Evolutionary conservation across 2,797 vertebrate genomes (phyloP).

Genomic region (Poeciliopsis infans): DNA sequence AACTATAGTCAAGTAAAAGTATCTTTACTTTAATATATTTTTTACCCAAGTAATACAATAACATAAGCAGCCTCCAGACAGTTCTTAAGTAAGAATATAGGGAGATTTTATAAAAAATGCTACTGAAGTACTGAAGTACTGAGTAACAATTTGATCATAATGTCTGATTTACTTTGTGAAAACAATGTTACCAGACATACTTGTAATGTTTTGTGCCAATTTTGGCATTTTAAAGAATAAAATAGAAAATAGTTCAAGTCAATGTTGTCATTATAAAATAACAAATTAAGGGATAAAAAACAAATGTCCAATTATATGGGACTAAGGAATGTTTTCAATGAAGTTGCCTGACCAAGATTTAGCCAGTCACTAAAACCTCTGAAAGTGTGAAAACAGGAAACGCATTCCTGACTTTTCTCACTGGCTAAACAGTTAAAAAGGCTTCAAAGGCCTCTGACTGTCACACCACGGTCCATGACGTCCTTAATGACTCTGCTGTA

Average conservation of each 20-base stretch:
- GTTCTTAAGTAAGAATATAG: not conserved
- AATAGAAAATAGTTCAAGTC: not conserved
- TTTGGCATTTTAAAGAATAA: not conserved
- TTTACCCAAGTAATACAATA: not conserved
- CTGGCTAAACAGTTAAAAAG: slow-evolving; percentile 44
- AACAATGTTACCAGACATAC: not conserved
- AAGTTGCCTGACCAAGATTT: slow-evolving; percentile 12
- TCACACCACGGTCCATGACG: slow-evolving; percentile 41
- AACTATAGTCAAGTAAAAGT: not conserved
- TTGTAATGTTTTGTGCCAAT: not conserved
- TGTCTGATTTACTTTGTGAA: not conserved
- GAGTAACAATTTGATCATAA: not conserved
- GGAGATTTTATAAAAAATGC: not conserved
- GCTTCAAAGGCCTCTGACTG: slow-evolving; percentile 71
- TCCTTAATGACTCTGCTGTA: slow-evolving; percentile 51
- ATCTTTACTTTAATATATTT: not conserved
- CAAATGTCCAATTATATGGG: not conserved
- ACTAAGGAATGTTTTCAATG: slow-evolving; percentile 5
- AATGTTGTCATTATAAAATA: not conserved
- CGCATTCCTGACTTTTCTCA: slow-evolving; percentile 60
- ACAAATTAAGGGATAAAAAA: not conserved
- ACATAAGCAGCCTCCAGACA: not conserved
- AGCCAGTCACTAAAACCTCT: slow-evolving; percentile 26
- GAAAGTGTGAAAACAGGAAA: slow-evolving; percentile 75
- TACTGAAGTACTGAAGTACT: not conserved